Conservation (phyloP, 1,140 invertebrate genomes). For the Cydia splendana region DNA sequence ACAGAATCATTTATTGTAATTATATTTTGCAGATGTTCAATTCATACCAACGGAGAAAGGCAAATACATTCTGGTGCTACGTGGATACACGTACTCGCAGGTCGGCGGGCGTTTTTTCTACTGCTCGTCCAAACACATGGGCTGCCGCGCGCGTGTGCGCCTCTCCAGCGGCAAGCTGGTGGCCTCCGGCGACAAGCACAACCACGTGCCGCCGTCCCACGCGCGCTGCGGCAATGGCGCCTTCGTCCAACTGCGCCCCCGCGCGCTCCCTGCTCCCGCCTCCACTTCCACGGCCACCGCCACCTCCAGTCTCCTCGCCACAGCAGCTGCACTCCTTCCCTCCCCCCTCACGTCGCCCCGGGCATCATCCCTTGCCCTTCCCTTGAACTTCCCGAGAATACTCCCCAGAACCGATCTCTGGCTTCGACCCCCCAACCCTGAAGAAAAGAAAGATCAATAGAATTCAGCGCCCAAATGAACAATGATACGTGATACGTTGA, state of each 20-base stretch:
- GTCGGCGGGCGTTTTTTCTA: conserved; percentile 75
- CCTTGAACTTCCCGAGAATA: conserved; percentile 66
- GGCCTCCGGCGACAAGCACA: conserved; percentile 64
- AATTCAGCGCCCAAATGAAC: conserved; percentile 39
- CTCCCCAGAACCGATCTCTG: conserved; percentile 70
- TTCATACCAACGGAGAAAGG: conserved; percentile 76
- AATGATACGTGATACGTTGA: conserved; percentile 40
- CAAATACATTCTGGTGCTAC: conserved; percentile 72
- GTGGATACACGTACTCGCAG: conserved; percentile 74
- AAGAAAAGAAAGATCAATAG: conserved; percentile 59
- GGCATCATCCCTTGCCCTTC: conserved; percentile 58
- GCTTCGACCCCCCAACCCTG: conserved; percentile 52
- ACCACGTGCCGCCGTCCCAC: conserved; percentile 70
- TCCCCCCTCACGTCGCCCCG: conserved; percentile 56
- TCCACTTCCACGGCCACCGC: conserved; percentile 32
- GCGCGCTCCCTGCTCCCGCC: conserved; percentile 34
- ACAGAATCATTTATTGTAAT: conserved; percentile 38
- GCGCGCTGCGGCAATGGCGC: conserved; percentile 72
- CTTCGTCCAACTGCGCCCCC: conserved; percentile 67
- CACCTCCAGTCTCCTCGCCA: conserved; percentile 39
- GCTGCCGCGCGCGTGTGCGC: conserved; percentile 66
- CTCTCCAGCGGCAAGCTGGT: conserved; percentile 63
- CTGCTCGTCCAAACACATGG: conserved; percentile 75
- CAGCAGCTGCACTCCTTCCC: conserved; percentile 51
- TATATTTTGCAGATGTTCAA: conserved; percentile 67